Base-by-base conservation (phyloP, 2,888 invertebrate species). In the Trissolcus japonicus region DNA sequence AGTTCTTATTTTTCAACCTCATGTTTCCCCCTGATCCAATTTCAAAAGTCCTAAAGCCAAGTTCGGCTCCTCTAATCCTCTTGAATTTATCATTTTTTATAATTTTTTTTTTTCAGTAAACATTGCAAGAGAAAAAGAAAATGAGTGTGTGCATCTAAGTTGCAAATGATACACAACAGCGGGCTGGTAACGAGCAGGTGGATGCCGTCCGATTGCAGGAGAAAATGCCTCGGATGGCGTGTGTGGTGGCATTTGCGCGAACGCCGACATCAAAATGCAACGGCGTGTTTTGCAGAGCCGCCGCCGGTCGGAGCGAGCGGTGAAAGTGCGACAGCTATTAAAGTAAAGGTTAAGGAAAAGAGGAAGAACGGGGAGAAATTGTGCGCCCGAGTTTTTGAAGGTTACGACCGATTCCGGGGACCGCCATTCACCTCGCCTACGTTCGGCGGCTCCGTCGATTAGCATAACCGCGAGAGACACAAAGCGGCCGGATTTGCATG, bases 271-370 rank as follows among this genome's bases (percentile, higher is more conserved):
- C 81, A 78, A 80, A 84, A 83, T 82, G 81, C 80, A 59, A 54
- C 65, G 66, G 56, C 71, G 55, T 61, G 78, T 68, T 75, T 66
- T 69, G 66, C 68, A 72, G 72, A 71, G 1, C 14, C 16, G 71
- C 43, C 66, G 67, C 80, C 82, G 82, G 83, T 81, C 76, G 82
- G 71, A 79, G 80, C 79, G 79, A 82, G 79, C 83, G 86, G 86
- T 86, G 87, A 87, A 87, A 87, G 87, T 87, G 86, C 86, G 84
- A 81, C 82, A 76, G 82, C 84, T 82, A 85, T 87, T 84, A 86
- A 87, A 86, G 86, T 86, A 86, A 87, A 86, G 86, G 86, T 85
- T 86, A 84, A 83, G 84, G 83, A 82, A 81, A 83, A 80, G 84
- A 82, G 80, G 80, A 79, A 72, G 75, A 77, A 35, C 35, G 35